Percentiles rank a stretch among this genome's conserved stretches.
phyloP scores from a whole-genome alignment of 2,888 invertebrate genomes.

The Rhodophaea formosa region DNA sequence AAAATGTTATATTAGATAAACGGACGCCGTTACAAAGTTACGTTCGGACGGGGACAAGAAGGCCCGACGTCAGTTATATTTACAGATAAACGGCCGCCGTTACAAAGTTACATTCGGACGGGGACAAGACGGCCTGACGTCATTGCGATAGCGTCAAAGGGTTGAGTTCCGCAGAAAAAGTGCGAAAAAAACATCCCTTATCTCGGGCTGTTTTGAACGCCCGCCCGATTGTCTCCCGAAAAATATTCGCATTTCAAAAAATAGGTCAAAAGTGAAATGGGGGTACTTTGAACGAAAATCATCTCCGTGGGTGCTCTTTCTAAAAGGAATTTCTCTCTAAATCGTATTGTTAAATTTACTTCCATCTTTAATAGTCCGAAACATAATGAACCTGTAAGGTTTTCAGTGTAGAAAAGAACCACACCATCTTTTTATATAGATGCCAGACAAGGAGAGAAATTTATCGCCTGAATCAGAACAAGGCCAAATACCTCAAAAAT shows the following conservation, averaged over 20 bases:
- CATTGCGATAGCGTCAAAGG: constrained; percentile 72
- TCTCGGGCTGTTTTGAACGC: constrained; percentile 37
- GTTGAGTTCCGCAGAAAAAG: constrained; percentile 66
- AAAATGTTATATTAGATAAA: constrained; percentile 27
- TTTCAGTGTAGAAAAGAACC: no score
- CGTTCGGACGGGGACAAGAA: constrained; percentile 56
- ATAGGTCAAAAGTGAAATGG: background rate
- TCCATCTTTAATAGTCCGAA: no score
- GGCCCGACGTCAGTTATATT: constrained; percentile 65
- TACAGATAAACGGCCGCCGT: constrained; percentile 26
- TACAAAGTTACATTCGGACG: constrained; percentile 47
- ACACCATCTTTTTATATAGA: no score
- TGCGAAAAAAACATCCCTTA: constrained; percentile 55
- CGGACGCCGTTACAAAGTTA: constrained; percentile 36
- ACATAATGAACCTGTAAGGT: no score
- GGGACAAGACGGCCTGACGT: constrained; percentile 65
- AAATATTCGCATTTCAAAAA: constrained; percentile 17
- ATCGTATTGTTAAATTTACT: no score
- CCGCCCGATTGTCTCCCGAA: constrained; percentile 38
- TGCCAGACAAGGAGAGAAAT: no score
- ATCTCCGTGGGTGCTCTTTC: background rate
- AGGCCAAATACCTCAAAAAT: no score
- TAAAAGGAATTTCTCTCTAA: no score
- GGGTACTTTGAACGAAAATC: background rate
- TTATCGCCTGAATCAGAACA: no score